Evolutionary conservation across 2,888 invertebrate genomes (phyloP).

Genomic region (Drosophila peninsularis): DNA sequence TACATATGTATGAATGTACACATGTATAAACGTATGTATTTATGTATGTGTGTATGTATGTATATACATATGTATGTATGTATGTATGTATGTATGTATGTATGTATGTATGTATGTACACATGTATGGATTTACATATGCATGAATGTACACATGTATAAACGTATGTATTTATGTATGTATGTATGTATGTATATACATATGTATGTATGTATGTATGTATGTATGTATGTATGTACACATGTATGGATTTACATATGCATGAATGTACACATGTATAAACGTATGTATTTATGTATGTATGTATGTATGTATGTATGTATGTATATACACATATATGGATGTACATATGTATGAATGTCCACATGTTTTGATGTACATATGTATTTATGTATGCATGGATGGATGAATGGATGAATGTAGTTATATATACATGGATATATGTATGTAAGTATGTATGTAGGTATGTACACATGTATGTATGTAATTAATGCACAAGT

Average conservation of each 20-base stretch:
- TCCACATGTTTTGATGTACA: neutral
- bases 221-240: neutral
- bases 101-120: neutral
- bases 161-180: neutral
- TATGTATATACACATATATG: neutral
- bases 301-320: neutral
- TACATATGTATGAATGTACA: neutral
- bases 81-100: neutral
- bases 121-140: neutral
- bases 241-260: neutral
- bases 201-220: neutral
- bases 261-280: neutral
- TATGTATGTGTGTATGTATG: neutral
- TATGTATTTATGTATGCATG: neutral
- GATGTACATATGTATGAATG: too few relatives aligned
- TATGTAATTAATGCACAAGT: too few relatives aligned
- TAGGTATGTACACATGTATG: neutral
- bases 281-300: neutral
- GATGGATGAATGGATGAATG: neutral
- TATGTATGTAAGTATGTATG: neutral
- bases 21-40: neutral
- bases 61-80: neutral
- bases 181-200: neutral
- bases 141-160: neutral
- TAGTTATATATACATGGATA: neutral